These are phyloP conservation scores for Achatina immaculata DNA, from an alignment of 1,140 invertebrate genomes.

Conservation along the genomic window DNA sequence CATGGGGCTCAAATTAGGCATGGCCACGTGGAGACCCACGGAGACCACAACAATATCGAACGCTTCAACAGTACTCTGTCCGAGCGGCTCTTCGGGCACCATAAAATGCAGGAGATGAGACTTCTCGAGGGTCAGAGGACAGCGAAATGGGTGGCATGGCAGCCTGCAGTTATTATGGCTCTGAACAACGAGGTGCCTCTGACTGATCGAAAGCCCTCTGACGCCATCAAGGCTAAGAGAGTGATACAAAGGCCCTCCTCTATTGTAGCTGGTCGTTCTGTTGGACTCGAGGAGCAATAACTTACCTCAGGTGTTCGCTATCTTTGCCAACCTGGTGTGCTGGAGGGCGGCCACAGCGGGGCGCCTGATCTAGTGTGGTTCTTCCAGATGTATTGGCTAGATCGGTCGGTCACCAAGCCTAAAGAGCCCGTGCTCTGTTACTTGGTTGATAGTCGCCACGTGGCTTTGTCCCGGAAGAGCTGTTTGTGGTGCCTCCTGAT, in stretches of 20 bases:
- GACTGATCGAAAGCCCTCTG: constrained; percentile 18
- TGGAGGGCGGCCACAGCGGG: constrained; percentile 38
- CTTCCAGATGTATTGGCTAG: constrained; percentile 32
- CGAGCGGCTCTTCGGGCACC: constrained; percentile 41
- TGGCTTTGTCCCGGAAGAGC: background rate
- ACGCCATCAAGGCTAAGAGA: constrained; percentile 36
- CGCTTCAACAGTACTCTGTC: constrained; percentile 40
- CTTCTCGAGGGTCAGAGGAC: constrained; percentile 13
- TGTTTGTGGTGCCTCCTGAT: background rate
- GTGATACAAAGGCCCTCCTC: constrained; percentile 31
- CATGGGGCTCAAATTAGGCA: constrained; percentile 36
- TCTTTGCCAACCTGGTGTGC: constrained; percentile 46
- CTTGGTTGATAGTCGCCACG: background rate
- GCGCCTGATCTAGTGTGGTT: constrained; percentile 44
- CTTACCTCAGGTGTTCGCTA: constrained; percentile 27
- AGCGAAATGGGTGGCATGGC: constrained; percentile 28
- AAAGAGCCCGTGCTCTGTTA: background rate
- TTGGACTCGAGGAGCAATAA: too few species aligned
- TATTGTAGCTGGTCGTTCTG: constrained; percentile 2
- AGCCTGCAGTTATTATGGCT: constrained; percentile 37
- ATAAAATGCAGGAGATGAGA: constrained; percentile 45
- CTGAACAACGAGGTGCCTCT: constrained; percentile 40
- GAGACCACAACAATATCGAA: constrained; percentile 38
- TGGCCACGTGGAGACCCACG: constrained; percentile 25
- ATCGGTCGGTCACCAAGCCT: background rate